A percentile compares a stretch with the other conserved stretches of the same genome.
phyloP scores from a whole-genome alignment of 2,797 vertebrate species.

The Alcedo quadribrachys region DNA sequence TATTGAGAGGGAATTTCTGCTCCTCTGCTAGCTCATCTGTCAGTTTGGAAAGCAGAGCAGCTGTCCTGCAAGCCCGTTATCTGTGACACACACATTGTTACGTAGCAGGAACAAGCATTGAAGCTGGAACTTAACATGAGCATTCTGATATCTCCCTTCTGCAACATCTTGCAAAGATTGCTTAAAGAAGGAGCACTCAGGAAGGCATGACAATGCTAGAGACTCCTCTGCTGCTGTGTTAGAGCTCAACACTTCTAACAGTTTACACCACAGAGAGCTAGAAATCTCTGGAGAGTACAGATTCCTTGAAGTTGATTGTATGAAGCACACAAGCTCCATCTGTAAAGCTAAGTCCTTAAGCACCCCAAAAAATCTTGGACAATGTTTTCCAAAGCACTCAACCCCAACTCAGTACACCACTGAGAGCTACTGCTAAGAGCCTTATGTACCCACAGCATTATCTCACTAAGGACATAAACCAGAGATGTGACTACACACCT shows the following conservation, averaged over 20 bases:
- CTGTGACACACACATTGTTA: neutral
- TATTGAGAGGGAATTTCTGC: neutral
- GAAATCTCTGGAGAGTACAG: neutral
- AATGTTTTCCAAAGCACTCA: neutral
- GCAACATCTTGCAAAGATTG: neutral
- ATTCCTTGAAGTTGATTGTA: neutral
- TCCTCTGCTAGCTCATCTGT: neutral
- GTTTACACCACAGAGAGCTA: neutral
- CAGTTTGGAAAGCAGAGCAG: neutral
- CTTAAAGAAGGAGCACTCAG: neutral
- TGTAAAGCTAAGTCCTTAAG: neutral
- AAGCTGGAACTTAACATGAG: neutral
- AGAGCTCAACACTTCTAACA: neutral
- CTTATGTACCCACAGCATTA: neutral
- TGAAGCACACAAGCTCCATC: neutral
- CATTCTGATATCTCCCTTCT: neutral
- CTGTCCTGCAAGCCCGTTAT: neutral
- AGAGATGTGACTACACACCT: neutral
- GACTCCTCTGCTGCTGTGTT: neutral
- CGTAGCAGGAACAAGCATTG: neutral
- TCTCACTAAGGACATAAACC: neutral
- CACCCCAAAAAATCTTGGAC: neutral
- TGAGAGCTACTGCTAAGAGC: neutral
- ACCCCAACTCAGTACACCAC: neutral
- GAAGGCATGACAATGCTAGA: neutral